phyloP scores from a whole-genome alignment of 2,888 invertebrate species.

The Phaedon cochleariae region DNA sequence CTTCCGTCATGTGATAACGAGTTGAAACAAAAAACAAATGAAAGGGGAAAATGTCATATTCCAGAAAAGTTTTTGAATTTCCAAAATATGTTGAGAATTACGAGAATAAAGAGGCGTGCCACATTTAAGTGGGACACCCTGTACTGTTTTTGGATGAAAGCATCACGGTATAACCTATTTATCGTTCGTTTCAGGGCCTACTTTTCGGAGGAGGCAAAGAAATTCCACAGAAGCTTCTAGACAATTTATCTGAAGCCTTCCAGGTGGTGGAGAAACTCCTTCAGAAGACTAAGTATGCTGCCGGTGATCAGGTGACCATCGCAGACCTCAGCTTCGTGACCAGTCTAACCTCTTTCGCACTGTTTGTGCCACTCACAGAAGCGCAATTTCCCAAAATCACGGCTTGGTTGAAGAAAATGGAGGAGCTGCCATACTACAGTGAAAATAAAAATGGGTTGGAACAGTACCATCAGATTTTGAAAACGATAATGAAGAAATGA shows the following conservation, averaged over 20 bases:
- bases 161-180: not conserved
- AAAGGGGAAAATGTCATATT: no score
- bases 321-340: constrained; percentile 18
- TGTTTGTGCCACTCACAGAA: constrained; percentile 32
- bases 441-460: constrained; percentile 23
- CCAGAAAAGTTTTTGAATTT: no score
- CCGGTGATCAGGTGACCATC: constrained; percentile 10
- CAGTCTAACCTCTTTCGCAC: not conserved
- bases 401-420: constrained; percentile 57
- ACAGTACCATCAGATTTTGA: not conserved
- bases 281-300: not conserved
- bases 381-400: constrained; percentile 41
- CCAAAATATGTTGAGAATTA: no score
- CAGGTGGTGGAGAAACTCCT: constrained; percentile 8
- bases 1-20: no score
- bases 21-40: no score
- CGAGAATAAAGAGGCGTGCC: no score
- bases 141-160: no score
- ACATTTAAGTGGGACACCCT: no score
- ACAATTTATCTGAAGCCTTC: not conserved
- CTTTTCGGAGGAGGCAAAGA: constrained; percentile 35
- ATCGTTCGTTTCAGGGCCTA: constrained; percentile 36
- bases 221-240: constrained; percentile 21
- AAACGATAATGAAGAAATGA: no score
- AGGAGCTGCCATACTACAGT: constrained; percentile 51